Conservation (phyloP, 1,140 invertebrate genomes). For the Calliphora vicina region DNA sequence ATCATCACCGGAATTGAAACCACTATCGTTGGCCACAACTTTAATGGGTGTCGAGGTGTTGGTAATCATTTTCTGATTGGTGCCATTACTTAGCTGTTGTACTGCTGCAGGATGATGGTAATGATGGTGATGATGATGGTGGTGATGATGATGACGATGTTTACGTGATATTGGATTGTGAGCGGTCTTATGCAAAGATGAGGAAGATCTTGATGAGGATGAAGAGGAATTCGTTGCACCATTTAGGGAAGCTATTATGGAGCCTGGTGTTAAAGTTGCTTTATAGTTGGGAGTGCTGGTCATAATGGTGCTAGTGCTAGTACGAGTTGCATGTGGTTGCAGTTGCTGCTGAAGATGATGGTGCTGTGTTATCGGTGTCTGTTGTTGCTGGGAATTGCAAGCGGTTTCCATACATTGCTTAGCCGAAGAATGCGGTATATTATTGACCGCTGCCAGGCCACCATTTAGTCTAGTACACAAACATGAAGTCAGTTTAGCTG, state of each 20-base stretch:
- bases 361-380: too few relatives aligned
- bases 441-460: not conserved
- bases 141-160: constrained; percentile 56
- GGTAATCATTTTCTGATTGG: not conserved
- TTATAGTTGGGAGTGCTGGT: constrained; percentile 37
- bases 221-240: constrained; percentile 5
- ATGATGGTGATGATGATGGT: constrained; percentile 55
- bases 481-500: constrained; percentile 64
- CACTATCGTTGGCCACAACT: constrained; percentile 20
- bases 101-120: constrained; percentile 46
- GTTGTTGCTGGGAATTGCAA: not conserved
- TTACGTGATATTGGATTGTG: constrained; percentile 53
- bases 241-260: not conserved
- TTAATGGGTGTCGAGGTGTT: constrained; percentile 7
- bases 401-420: constrained; percentile 11
- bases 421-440: not conserved
- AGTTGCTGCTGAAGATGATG: not conserved
- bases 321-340: not conserved
- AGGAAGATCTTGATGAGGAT: constrained; percentile 31
- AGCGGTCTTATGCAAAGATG: constrained; percentile 54
- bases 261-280: not conserved
- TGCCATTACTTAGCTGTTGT: not conserved
- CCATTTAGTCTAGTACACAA: constrained; percentile 59
- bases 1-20: constrained; percentile 25
- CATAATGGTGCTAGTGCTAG: constrained; percentile 30